These are phyloP conservation scores for Delia radicum DNA, from an alignment of 1,140 invertebrate species.

Conservation along the genomic window DNA sequence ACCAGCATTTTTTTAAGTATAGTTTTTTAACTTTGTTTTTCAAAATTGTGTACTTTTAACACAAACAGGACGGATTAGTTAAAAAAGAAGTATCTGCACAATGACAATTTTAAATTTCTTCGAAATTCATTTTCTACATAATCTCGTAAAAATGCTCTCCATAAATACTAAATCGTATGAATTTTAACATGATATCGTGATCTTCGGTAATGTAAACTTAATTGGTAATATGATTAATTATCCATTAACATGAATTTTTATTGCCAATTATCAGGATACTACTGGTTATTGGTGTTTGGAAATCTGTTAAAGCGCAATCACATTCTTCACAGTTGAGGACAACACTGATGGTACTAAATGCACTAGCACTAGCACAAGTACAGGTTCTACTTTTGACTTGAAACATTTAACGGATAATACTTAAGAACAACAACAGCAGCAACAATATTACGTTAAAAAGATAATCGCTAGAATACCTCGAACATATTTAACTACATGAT, in stretches of 20 bases:
- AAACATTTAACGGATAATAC: neutral
- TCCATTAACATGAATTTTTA: conserved; percentile 54
- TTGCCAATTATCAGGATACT: conserved; percentile 23
- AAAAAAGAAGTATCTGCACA: no score
- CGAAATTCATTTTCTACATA: no score
- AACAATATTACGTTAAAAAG: neutral
- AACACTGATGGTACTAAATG: neutral
- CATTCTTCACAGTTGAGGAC: neutral
- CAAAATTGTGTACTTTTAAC: no score
- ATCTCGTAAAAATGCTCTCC: no score
- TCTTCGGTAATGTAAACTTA: conserved; percentile 52
- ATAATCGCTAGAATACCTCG: neutral
- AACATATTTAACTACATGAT: neutral
- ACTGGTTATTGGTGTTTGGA: conserved; percentile 3
- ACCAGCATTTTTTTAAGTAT: no score
- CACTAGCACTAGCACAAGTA: neutral
- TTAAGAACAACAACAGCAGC: neutral
- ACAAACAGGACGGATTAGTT: no score
- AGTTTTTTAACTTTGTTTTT: no score
- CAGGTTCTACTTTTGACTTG: no score
- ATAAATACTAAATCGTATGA: no score
- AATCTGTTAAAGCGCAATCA: neutral
- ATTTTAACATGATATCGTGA: conserved; percentile 28
- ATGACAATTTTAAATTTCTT: no score
- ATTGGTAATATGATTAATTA: conserved; percentile 55